A percentile compares a stretch with the other conserved stretches of the same genome.
Conservation (phyloP, 1,140 invertebrate species). For the Plutomurus gul region DNA sequence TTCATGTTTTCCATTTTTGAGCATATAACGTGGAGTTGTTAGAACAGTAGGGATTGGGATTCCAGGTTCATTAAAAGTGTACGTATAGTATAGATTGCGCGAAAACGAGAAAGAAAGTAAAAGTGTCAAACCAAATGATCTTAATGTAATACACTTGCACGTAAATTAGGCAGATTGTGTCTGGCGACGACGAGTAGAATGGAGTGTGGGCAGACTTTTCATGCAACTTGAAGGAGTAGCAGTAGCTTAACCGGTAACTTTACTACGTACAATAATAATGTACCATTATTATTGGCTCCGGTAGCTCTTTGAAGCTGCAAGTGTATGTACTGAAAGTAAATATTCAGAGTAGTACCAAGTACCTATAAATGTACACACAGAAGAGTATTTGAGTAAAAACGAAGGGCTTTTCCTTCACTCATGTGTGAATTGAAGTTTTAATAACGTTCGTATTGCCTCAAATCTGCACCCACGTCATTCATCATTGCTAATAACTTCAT, state of each 20-base stretch:
- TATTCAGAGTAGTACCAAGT: too few relatives aligned
- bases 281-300: too few relatives aligned
- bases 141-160: not conserved
- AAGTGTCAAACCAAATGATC: not conserved
- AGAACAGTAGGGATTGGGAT: not conserved
- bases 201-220: not conserved
- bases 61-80: not conserved
- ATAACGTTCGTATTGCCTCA: not conserved
- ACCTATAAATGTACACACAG: too few relatives aligned
- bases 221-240: not conserved
- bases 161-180: not conserved
- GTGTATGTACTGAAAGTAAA: too few relatives aligned
- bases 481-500: slow-evolving; percentile 11
- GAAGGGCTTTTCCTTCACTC: too few relatives aligned
- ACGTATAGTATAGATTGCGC: too few relatives aligned
- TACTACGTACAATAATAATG: not conserved
- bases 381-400: too few relatives aligned
- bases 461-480: not conserved
- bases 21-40: not conserved
- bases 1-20: slow-evolving; percentile 13
- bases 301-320: too few relatives aligned
- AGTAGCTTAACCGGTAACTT: not conserved
- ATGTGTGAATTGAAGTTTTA: too few relatives aligned
- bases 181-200: not conserved
- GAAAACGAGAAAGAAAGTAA: not conserved